Base-by-base conservation (phyloP, 1,140 invertebrate genomes). In the Proales similis region DNA sequence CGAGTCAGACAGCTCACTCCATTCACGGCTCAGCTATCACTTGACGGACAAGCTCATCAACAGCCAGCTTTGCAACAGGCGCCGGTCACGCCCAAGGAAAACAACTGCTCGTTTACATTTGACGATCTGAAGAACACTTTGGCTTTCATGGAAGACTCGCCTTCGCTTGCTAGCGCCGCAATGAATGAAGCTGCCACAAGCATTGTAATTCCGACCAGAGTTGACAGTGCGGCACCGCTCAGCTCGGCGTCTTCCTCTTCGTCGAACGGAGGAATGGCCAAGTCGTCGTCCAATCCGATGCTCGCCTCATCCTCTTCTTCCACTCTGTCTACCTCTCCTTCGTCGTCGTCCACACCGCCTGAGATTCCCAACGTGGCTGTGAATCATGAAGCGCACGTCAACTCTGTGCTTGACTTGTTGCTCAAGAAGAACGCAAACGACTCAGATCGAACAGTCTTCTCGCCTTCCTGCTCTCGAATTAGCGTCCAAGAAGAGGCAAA, bases 51-150 rank as follows among this genome's bases (percentile, higher is more conserved):
- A 9, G 14, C 9, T 36, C 33, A 36, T 9, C 9, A 36, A 9
- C 33, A 57, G 39, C 51, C 51, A 27, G 20, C 33, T 4, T 42
- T 42, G 42, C 38, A 39, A 11, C 26, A 38, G n/a, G 17, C n/a
- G 3, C 30, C 49, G 7, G 19, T 38, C 22, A 53, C 49, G 12
- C 51, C 33, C 27, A 57, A 57, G 45, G 51, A 57, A 29, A 17
- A 24, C 7, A 57, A 57, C 45, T 57, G 51, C 45, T 57, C 51
- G 20, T 57, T 57, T 30, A 57, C 51, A 19, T 57, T 57, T 57
- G 51, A 57, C 20, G 51, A 57, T 9, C 45, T 57, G 17, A 57
- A 57, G 45, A 57, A 57, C 29, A 57, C 51, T 24, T 17, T 57
- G 6, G 51, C 51, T 42, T 57, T 57, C 29, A 57, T 57, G 51